A percentile compares a stretch with the other conserved stretches of the same genome.
phyloP scores from a whole-genome alignment of 2,797 vertebrate genomes.

The Sebastes minor region DNA sequence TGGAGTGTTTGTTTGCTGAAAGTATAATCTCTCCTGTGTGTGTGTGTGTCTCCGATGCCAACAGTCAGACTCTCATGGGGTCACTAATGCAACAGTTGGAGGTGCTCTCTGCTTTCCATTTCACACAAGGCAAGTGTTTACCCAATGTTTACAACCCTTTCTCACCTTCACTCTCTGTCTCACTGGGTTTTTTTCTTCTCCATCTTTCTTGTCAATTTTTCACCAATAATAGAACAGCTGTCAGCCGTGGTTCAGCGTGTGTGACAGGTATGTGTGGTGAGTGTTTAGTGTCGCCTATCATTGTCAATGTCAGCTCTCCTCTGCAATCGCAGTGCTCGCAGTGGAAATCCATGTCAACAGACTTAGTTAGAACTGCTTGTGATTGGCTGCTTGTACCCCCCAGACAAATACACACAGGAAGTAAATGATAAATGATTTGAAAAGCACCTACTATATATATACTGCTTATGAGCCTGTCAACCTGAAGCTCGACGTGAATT shows the following conservation, averaged over 20 bases:
- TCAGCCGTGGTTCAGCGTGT: neutral
- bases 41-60: conserved; percentile 16
- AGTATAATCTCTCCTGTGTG: neutral
- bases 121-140: conserved; percentile 50
- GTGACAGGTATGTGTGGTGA: conserved; percentile 6
- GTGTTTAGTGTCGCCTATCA: neutral
- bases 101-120: conserved; percentile 35
- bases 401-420: neutral
- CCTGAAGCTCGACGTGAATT: neutral
- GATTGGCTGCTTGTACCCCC: neutral
- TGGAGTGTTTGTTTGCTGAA: conserved; percentile 24
- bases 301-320: neutral
- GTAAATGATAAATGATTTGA: neutral
- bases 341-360: neutral
- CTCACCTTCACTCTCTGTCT: conserved; percentile 11
- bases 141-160: conserved; percentile 26
- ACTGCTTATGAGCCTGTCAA: neutral
- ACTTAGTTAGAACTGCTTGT: neutral
- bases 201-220: conserved; percentile 3
- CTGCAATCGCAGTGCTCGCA: neutral
- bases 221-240: neutral
- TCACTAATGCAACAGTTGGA: conserved; percentile 53
- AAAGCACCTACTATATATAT: neutral
- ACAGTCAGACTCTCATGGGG: conserved; percentile 25
- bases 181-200: neutral